phyloP scores from a whole-genome alignment of 2,888 invertebrate species.

The Abrostola triplasia region DNA sequence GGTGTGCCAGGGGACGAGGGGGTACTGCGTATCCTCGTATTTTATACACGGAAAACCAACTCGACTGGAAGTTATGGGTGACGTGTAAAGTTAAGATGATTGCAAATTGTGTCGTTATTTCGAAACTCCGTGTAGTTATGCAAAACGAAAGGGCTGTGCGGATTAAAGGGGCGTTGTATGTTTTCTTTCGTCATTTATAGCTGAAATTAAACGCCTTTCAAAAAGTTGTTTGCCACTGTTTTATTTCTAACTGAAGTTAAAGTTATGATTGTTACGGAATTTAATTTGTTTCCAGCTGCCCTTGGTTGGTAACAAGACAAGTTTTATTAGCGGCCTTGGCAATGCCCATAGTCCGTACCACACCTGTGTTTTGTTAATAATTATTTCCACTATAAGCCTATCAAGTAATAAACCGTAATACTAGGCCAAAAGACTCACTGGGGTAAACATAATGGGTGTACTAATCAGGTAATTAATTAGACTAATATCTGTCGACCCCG shows the following conservation, averaged over 20 bases:
- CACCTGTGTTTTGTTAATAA: conserved; percentile 14
- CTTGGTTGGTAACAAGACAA: not conserved
- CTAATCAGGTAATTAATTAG: conserved; percentile 24
- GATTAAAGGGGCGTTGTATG: conserved; percentile 6
- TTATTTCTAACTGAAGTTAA: not conserved
- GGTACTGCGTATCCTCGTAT: conserved; percentile 52
- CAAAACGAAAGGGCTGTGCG: conserved; percentile 13
- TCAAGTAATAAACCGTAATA: conserved; percentile 29
- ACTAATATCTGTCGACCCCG: not conserved
- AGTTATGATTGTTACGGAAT: not conserved
- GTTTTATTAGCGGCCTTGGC: conserved; percentile 5
- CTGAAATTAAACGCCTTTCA: not conserved
- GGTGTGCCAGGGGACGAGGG: conserved; percentile 36
- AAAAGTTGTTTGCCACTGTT: not conserved
- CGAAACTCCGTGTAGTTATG: conserved; percentile 18
- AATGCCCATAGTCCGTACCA: conserved; percentile 10
- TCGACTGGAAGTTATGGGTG: conserved; percentile 66
- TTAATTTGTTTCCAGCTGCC: not conserved
- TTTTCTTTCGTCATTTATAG: not conserved
- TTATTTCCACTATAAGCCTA: conserved; percentile 25
- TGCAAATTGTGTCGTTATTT: conserved; percentile 53
- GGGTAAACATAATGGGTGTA: conserved; percentile 41
- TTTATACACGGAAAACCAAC: conserved; percentile 65
- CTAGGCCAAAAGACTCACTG: conserved; percentile 25
- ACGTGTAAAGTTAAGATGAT: conserved; percentile 59